These are phyloP conservation scores for Agrochola litura DNA, from an alignment of 2,888 invertebrate genomes.

Conservation along the genomic window DNA sequence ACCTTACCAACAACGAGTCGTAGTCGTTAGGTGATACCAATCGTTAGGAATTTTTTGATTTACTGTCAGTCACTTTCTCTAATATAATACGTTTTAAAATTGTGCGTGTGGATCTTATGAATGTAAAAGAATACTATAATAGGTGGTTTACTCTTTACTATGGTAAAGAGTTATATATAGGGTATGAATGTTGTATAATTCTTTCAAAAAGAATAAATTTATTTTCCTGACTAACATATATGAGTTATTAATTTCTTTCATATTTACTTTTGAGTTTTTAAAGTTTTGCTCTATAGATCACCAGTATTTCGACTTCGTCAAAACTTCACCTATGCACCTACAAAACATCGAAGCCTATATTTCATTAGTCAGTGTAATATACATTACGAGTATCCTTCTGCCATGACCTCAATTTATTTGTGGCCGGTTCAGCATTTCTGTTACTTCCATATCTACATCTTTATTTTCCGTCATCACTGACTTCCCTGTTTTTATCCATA, in stretches of 20 bases:
- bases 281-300: not conserved
- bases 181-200: not conserved
- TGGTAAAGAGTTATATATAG: not conserved
- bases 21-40: slow-evolving; percentile 20
- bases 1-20: slow-evolving; percentile 13
- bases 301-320: not conserved
- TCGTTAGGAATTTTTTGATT: slow-evolving; percentile 36
- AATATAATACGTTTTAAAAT: slow-evolving; percentile 8
- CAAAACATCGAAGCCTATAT: not conserved
- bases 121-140: too few relatives aligned
- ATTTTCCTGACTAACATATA: not conserved
- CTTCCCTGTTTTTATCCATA: not conserved
- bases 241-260: not conserved
- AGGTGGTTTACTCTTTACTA: too few relatives aligned
- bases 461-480: not conserved
- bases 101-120: slow-evolving; percentile 8
- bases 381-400: too few relatives aligned
- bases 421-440: too few relatives aligned
- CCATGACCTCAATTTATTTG: too few relatives aligned
- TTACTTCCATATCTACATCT: too few relatives aligned
- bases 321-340: too few relatives aligned
- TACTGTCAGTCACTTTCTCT: slow-evolving; percentile 33
- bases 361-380: too few relatives aligned
- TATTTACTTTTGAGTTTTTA: not conserved
- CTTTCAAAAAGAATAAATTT: not conserved